Percentiles rank a stretch among this genome's conserved stretches.
These are phyloP conservation scores for Polyommatus icarus DNA, from an alignment of 2,888 invertebrate species.

Conservation along the genomic window DNA sequence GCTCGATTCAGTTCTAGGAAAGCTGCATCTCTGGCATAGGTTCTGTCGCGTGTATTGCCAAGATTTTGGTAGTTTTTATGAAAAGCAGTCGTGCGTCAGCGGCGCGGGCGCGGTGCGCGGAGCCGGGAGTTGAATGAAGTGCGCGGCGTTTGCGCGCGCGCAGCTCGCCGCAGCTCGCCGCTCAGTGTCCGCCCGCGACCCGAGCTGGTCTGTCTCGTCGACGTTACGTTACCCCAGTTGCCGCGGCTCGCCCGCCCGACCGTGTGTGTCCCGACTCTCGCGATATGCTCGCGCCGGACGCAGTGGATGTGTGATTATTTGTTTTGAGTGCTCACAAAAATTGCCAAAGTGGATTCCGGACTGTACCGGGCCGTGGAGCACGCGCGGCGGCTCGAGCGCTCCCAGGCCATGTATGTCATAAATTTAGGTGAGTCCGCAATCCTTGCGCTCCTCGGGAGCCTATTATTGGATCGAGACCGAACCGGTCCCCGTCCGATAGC, in stretches of 20 bases:
- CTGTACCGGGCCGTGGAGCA: slow-evolving; percentile 77
- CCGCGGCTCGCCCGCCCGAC: slow-evolving; percentile 53
- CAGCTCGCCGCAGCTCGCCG: slow-evolving; percentile 63
- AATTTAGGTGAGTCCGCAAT: slow-evolving; percentile 78
- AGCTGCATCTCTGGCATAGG: slow-evolving; percentile 51
- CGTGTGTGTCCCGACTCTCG: slow-evolving; percentile 55
- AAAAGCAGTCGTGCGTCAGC: slow-evolving; percentile 48
- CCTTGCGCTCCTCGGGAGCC: slow-evolving; percentile 55
- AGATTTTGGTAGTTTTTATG: slow-evolving; percentile 54
- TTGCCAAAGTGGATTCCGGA: slow-evolving; percentile 75
- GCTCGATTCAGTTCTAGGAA: slow-evolving; percentile 49
- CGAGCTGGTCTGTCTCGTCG: slow-evolving; percentile 53
- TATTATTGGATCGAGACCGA: slow-evolving; percentile 68
- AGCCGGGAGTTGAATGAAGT: slow-evolving; percentile 41
- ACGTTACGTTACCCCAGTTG: slow-evolving; percentile 35
- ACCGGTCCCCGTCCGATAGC: slow-evolving; percentile 61
- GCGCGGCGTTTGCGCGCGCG: slow-evolving; percentile 44
- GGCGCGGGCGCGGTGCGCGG: slow-evolving; percentile 36
- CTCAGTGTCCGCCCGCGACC: slow-evolving; percentile 48
- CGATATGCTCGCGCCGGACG: slow-evolving; percentile 71
- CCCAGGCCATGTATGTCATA: slow-evolving; percentile 80
- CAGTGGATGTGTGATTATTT: slow-evolving; percentile 67
- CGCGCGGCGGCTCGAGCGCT: slow-evolving; percentile 76
- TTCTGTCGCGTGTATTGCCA: slow-evolving; percentile 53
- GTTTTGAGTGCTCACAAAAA: slow-evolving; percentile 49